Evolutionary conservation across 1,140 invertebrate species (phyloP).

Genomic region (Zaprionus inermis): DNA sequence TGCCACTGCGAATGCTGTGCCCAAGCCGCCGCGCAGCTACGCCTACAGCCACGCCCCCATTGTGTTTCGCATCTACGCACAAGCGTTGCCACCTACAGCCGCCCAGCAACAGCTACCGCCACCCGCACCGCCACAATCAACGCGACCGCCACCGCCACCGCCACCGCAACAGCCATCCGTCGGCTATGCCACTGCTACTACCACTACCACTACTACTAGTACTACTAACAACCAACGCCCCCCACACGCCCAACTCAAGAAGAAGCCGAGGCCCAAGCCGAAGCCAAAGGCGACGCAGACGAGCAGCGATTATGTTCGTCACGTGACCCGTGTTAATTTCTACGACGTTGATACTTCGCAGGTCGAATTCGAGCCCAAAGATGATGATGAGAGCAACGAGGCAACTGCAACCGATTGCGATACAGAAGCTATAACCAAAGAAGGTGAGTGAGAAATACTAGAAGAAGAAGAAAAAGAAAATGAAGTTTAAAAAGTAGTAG

Average conservation of each 20-base stretch:
- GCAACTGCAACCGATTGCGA: slow-evolving; percentile 67
- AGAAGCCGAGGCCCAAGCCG: background rate
- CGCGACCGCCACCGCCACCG: slow-evolving; percentile 27
- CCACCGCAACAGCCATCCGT: slow-evolving; percentile 32
- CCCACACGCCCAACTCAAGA: background rate
- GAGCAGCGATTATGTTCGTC: slow-evolving; percentile 75
- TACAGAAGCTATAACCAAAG: slow-evolving; percentile 84
- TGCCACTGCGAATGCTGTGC: slow-evolving; percentile 59
- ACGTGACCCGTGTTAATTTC: slow-evolving; percentile 84
- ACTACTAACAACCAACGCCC: slow-evolving; percentile 9
- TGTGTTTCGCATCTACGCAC: slow-evolving; percentile 51
- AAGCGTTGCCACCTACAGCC: slow-evolving; percentile 31
- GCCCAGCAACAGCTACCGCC: slow-evolving; percentile 30
- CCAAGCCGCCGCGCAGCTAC: slow-evolving; percentile 71
- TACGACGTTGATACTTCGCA: slow-evolving; percentile 84
- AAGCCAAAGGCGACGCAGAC: slow-evolving; percentile 23
- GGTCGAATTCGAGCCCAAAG: slow-evolving; percentile 83
- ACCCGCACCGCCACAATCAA: slow-evolving; percentile 19
- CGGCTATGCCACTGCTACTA: slow-evolving; percentile 37
- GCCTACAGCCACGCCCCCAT: slow-evolving; percentile 25
- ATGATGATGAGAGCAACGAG: slow-evolving; percentile 75
- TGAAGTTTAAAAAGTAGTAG: background rate
- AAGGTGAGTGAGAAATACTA: slow-evolving; percentile 68
- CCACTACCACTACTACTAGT: slow-evolving; percentile 54
- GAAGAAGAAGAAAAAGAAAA: background rate